Percentiles rank a stretch among this genome's conserved stretches.
Evolutionary conservation across 2,113 vertebrate species (phyloP).

Genomic region (Colossoma macropomum): DNA sequence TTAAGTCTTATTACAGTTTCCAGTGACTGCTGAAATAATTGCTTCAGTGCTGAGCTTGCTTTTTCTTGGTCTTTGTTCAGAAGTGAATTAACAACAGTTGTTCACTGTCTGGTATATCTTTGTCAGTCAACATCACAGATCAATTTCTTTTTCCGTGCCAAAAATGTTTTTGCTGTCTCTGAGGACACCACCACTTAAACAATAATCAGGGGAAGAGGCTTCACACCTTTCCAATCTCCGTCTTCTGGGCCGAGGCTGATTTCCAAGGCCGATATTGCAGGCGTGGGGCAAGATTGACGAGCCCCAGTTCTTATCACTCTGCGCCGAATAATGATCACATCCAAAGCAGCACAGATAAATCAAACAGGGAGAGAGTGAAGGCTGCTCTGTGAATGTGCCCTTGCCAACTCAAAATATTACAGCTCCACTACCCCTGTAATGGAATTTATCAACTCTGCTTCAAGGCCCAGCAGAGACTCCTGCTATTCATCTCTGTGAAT

Average conservation of each 20-base stretch:
- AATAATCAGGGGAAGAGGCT: neutral
- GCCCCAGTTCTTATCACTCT: constrained; percentile 62
- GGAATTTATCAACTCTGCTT: constrained; percentile 12
- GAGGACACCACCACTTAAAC: neutral
- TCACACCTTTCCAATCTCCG: neutral
- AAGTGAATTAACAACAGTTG: neutral
- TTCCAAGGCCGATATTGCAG: constrained; percentile 38
- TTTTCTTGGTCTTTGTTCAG: neutral
- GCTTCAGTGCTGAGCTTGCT: neutral
- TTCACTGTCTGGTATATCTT: neutral
- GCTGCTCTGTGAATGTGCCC: neutral
- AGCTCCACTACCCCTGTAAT: constrained; percentile 7
- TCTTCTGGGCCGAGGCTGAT: constrained; percentile 9
- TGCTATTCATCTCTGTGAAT: constrained; percentile 14
- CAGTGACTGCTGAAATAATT: neutral
- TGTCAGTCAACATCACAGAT: neutral
- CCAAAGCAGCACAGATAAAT: constrained; percentile 60
- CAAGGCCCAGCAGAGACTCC: constrained; percentile 11
- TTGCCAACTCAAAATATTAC: constrained; percentile 20
- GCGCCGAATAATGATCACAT: constrained; percentile 70
- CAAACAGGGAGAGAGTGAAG: constrained; percentile 28
- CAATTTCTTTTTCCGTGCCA: neutral
- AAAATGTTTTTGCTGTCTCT: neutral
- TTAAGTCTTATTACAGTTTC: too few species aligned
- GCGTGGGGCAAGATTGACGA: constrained; percentile 62